Evolutionary conservation across 2,797 vertebrate genomes (phyloP).

Genomic region (Lithobates sylvaticus): DNA sequence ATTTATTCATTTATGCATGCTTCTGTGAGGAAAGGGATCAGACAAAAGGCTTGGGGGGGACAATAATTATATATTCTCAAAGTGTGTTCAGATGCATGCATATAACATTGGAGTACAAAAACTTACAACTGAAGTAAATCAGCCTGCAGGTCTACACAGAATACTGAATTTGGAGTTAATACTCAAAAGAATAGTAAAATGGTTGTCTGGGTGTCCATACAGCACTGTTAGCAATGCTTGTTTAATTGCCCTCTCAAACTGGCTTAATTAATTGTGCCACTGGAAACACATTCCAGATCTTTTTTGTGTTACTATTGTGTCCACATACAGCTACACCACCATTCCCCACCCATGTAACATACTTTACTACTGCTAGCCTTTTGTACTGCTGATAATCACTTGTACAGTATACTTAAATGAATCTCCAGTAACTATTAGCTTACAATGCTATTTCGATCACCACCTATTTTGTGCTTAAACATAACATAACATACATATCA

Average conservation of each 20-base stretch:
- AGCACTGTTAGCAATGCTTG: constrained; percentile 22
- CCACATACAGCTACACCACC: background rate
- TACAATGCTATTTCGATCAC: no score
- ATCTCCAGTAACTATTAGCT: no score
- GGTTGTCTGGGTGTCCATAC: constrained; percentile 38
- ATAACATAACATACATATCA: no score
- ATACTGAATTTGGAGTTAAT: constrained; percentile 6
- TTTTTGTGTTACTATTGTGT: background rate
- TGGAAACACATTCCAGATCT: constrained; percentile 25
- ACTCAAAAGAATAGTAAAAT: constrained; percentile 14
- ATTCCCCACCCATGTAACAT: background rate
- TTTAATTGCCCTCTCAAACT: constrained; percentile 38
- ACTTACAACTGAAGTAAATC: no score
- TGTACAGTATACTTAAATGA: no score
- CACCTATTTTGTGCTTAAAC: no score
- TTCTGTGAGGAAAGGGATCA: no score
- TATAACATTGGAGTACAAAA: background rate
- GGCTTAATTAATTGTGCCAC: constrained; percentile 21
- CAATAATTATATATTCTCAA: no score
- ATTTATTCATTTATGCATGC: no score
- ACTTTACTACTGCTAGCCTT: no score
- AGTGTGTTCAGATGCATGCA: background rate
- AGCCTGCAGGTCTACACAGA: background rate
- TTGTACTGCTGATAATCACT: no score
- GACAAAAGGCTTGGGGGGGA: no score